Evolutionary conservation across 2,113 vertebrate species (phyloP).

Genomic region (Psilopsiagon aymara): DNA sequence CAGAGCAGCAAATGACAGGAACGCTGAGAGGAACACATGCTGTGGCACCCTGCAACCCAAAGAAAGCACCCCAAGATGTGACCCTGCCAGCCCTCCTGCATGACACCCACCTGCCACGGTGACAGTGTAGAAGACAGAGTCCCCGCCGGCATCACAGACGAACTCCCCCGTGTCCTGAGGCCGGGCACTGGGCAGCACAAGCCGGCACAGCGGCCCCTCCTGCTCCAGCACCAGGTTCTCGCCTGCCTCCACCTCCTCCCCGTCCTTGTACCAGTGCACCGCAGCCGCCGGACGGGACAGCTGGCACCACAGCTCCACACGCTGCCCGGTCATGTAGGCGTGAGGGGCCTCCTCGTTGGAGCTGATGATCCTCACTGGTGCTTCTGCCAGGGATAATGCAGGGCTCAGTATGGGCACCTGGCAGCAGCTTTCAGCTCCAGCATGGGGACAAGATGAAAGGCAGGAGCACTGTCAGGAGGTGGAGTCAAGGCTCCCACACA

Average conservation of each 20-base stretch:
- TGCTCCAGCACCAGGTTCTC: constrained; percentile 80
- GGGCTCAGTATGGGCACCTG: not conserved
- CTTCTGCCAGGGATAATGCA: constrained; percentile 73
- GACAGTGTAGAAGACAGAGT: constrained; percentile 88
- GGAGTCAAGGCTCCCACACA: not conserved
- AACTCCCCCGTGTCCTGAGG: constrained; percentile 88
- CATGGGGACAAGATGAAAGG: not conserved
- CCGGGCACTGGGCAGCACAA: constrained; percentile 84
- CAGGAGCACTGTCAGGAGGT: not conserved
- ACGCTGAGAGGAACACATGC: rapidly evolving
- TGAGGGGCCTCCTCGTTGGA: constrained; percentile 81
- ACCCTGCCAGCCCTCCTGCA: not conserved
- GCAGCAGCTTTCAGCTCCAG: not conserved
- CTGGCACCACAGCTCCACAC: constrained; percentile 89
- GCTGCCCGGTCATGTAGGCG: constrained; percentile 79
- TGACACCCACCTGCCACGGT: constrained; percentile 85
- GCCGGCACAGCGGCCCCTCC: constrained; percentile 80
- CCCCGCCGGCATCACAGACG: constrained; percentile 86
- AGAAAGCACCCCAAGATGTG: not conserved
- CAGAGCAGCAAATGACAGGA: not conserved
- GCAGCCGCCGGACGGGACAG: constrained; percentile 79
- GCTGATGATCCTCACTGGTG: constrained; percentile 83
- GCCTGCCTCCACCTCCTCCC: constrained; percentile 84
- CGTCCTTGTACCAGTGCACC: constrained; percentile 89
- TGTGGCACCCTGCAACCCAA: not conserved